Percentiles rank a stretch among this genome's conserved stretches.
Conservation (phyloP, 2,113 vertebrate species). For the Pan troglodytes region DNA sequence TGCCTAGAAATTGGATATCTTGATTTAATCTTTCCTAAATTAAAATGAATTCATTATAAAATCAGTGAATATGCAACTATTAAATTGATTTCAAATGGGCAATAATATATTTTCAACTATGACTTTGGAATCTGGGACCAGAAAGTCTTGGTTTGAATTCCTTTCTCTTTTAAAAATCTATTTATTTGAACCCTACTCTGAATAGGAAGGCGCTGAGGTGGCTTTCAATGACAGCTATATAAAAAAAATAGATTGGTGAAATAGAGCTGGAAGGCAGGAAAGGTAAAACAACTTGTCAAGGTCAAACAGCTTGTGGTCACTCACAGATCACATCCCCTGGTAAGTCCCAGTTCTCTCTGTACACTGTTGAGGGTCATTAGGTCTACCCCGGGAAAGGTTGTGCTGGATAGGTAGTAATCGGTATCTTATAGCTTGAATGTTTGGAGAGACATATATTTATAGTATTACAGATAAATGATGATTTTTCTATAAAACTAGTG, state of each 20-base stretch:
- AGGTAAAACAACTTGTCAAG: neutral
- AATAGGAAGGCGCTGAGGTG: neutral
- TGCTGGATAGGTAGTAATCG: neutral
- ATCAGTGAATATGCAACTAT: neutral
- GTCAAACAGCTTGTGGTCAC: neutral
- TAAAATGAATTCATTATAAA: neutral
- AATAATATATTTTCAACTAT: neutral
- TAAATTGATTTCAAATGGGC: neutral
- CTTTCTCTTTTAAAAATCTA: constrained; percentile 17
- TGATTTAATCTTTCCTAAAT: neutral
- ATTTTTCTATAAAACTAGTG: neutral
- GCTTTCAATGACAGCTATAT: neutral
- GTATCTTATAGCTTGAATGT: neutral
- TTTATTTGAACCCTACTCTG: neutral
- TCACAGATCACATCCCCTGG: neutral
- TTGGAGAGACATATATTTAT: neutral
- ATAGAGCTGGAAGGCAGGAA: neutral
- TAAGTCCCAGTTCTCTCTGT: neutral
- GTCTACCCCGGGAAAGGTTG: neutral
- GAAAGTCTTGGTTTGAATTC: neutral
- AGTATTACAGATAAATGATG: neutral
- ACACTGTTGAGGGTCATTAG: neutral
- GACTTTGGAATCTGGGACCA: neutral
- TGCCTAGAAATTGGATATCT: neutral
- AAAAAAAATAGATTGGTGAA: neutral